These are phyloP conservation scores for Deroplatys truncata DNA, from an alignment of 2,888 invertebrate genomes.

Conservation along the genomic window DNA sequence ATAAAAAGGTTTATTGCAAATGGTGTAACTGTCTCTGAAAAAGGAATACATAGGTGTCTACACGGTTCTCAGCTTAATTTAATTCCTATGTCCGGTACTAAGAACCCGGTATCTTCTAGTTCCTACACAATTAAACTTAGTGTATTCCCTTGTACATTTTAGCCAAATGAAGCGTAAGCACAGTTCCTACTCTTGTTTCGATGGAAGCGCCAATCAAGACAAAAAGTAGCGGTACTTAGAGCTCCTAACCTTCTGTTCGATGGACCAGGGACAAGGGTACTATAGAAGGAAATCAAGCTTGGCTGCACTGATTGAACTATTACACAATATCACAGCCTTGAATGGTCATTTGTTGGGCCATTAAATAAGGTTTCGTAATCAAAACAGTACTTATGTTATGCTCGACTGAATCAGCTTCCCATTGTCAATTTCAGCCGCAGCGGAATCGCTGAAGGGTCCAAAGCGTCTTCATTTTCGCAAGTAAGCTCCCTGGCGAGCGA, in stretches of 20 bases:
- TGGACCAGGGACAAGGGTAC: not conserved
- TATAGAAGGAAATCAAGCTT: not conserved
- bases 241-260: not conserved
- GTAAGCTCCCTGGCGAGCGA: too few relatives aligned
- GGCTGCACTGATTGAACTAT: not conserved
- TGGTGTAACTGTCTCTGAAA: too few relatives aligned
- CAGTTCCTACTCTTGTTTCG: not conserved
- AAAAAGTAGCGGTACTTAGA: not conserved
- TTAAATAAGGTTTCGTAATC: not conserved
- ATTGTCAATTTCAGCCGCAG: not conserved
- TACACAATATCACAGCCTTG: not conserved
- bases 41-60: too few relatives aligned
- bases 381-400: not conserved
- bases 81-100: too few relatives aligned
- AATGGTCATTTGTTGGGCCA: not conserved
- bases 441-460: too few relatives aligned
- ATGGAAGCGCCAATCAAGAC: not conserved
- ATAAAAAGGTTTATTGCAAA: too few relatives aligned
- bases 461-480: too few relatives aligned
- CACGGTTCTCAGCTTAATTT: too few relatives aligned
- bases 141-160: too few relatives aligned
- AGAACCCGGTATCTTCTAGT: too few relatives aligned
- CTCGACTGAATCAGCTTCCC: not conserved
- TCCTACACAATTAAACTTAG: too few relatives aligned
- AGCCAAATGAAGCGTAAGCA: too few relatives aligned